Base-by-base conservation (phyloP, 2,113 vertebrate species). In the Equus przewalskii region DNA sequence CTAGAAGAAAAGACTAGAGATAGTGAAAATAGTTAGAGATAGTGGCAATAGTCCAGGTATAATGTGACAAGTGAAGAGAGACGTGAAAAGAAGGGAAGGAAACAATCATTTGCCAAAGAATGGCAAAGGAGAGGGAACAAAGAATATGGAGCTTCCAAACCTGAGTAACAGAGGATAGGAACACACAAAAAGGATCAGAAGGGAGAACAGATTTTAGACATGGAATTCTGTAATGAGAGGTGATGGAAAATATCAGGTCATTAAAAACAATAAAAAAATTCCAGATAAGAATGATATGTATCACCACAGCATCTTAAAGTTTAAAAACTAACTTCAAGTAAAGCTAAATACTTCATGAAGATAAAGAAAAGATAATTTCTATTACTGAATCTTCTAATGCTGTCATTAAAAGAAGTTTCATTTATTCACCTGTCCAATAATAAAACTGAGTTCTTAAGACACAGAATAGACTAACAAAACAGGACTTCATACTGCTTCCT, bases 381-480 rank as follows among this genome's bases (percentile, higher is more conserved):
- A 85, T 78, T 93, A 95, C 1, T 79, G 26, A 94, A 41, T 21
- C 26, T 67, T 86, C 62, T 76, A 69, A 54, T 30, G 5, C 13
- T 78, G 12, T 2, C 91, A 33, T 44, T 92, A 82, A 83, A 84
- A 51, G 6, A 79, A 64, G 28, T 95, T 97, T 92, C n/a, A 81
- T 49, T 80, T 73, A 82, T 56, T 93, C 7, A 65, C 90, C 58
- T 92, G n/a, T 58, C 72, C 44, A 72, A 89, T 80, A 89, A 91
- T 44, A 75, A 95, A 88, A 88, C 7, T 36, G 44, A 94, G 26
- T 82, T 89, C 58, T 60, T 85, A 86, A 88, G 49, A 96, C 21
- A 75, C 30, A 84, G 6, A 89, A 10, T 10, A 82, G 49, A 79
- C 15, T 78, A 89, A 78, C 62, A 87, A 94, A 95, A 88, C 1